A percentile compares a stretch with the other conserved stretches of the same genome.
Evolutionary conservation across 2,797 vertebrate species (phyloP).

Genomic region (Melanotaenia maccullochi): DNA sequence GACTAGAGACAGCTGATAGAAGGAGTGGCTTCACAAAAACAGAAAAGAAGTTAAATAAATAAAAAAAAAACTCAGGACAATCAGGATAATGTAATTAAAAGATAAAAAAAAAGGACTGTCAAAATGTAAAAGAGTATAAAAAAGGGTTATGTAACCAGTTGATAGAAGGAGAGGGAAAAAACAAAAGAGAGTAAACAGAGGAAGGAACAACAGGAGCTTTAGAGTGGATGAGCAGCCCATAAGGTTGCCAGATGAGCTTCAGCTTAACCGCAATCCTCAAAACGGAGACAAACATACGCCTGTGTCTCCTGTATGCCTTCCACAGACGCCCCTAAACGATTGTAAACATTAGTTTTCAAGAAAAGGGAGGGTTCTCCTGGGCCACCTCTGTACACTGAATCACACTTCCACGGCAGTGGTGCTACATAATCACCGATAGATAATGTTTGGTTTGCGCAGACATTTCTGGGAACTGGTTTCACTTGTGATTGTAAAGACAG

Average conservation of each 20-base stretch:
- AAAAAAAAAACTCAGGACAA: constrained; percentile 13
- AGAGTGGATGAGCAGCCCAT: constrained; percentile 71
- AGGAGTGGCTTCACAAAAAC: constrained; percentile 49
- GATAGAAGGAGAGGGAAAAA: constrained; percentile 25
- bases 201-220: constrained; percentile 58
- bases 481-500: constrained; percentile 36
- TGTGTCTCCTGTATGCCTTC: constrained; percentile 79
- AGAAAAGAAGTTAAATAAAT: background rate
- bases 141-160: constrained; percentile 24
- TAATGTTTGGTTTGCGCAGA: constrained; percentile 71
- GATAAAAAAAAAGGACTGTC: background rate
- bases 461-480: constrained; percentile 67
- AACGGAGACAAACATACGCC: constrained; percentile 79
- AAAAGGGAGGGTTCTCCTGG: constrained; percentile 64
- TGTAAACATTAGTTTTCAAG: constrained; percentile 83
- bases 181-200: constrained; percentile 27
- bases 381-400: constrained; percentile 69
- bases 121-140: constrained; percentile 13
- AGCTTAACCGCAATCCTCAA: constrained; percentile 80
- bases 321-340: constrained; percentile 76
- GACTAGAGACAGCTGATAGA: constrained; percentile 72
- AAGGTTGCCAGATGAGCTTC: constrained; percentile 83
- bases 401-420: constrained; percentile 67
- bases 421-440: constrained; percentile 74
- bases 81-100: constrained; percentile 2